Percentiles rank a stretch among this genome's conserved stretches.
These are phyloP conservation scores for Popillia japonica DNA, from an alignment of 1,140 invertebrate species.

Conservation along the genomic window DNA sequence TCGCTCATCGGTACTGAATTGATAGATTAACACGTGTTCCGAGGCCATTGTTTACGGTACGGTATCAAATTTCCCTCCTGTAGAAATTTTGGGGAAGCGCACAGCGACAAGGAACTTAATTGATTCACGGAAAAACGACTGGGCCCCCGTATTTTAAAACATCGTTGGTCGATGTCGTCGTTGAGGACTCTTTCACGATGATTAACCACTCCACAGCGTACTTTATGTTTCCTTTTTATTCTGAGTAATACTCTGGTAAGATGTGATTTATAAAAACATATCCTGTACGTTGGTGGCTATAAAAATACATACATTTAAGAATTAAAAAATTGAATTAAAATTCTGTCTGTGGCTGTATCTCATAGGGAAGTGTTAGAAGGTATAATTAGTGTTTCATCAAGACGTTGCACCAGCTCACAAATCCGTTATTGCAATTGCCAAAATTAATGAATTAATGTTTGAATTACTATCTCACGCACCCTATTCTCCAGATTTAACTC, in stretches of 20 bases:
- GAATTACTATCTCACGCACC: too few relatives aligned
- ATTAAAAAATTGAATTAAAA: too few relatives aligned
- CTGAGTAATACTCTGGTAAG: not conserved
- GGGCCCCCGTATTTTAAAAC: not conserved
- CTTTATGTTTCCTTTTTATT: not conserved
- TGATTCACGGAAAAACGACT: not conserved
- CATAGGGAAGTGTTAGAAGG: too few relatives aligned
- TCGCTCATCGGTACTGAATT: not conserved
- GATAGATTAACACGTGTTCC: slow-evolving; percentile 1
- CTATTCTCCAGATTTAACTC: too few relatives aligned
- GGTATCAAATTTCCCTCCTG: not conserved
- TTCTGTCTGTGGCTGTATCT: too few relatives aligned
- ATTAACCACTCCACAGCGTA: not conserved
- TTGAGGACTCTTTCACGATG: not conserved
- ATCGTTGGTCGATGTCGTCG: not conserved
- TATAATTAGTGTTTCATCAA: too few relatives aligned
- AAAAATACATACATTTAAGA: too few relatives aligned
- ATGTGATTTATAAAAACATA: too few relatives aligned
- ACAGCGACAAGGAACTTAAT: not conserved
- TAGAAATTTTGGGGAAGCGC: not conserved
- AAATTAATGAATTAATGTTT: too few relatives aligned
- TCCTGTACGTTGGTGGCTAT: too few relatives aligned
- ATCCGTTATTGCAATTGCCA: too few relatives aligned
- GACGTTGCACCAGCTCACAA: too few relatives aligned
- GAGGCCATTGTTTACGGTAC: not conserved